Base-by-base conservation (phyloP, 2,888 invertebrate species). In the Lepidochitona cinerea region DNA sequence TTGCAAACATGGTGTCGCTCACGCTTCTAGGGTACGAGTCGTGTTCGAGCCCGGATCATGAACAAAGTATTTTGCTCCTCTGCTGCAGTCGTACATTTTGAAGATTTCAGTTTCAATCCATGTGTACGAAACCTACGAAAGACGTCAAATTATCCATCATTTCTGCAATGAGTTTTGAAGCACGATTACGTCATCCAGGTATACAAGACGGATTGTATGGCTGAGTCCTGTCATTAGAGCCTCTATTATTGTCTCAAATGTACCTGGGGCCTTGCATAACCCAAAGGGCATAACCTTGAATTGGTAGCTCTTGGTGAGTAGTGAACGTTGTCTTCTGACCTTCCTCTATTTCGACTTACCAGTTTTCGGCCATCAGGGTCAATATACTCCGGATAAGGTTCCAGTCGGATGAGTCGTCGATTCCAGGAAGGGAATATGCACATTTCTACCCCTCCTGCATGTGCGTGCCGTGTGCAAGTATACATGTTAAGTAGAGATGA, bases 121-220 rank as follows among this genome's bases (percentile, higher is more conserved):
- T 76, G 77, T 54, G 75, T 35, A 14, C 53, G 32, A 7, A 85
- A 53, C 23, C 75, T 37, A 7, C 79, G 37, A 18, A 83, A 71
- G 1, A 83, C 73, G n/a, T 49, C 9, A 83, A 29, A 36, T 73
- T 59, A 1, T 72, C 32, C 9, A 79, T 9, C 64, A 80, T 78
- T 49, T 79, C 74, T n/a, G 80, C 76, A 66, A 80, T 3, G 71
- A 74, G 33, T 73, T 37, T 2, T 76, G 72, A 49, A 72, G 79
- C 0, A 83, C 73, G 9, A 90, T 82, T 7, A 89, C 84, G 73
- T 90, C 88, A 68, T 90, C 89, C 14, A 90, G 64, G 71, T 89
- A 91, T 0, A 89, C 86, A 35, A 90, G 84, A 71, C 86, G 85
- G 9, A 73, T 74, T 4, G 70, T 64, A 75, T 76, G 80, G n/a